Evolutionary conservation across 2,797 vertebrate species (phyloP).

Genomic region (Ptychadena robeensis): DNA sequence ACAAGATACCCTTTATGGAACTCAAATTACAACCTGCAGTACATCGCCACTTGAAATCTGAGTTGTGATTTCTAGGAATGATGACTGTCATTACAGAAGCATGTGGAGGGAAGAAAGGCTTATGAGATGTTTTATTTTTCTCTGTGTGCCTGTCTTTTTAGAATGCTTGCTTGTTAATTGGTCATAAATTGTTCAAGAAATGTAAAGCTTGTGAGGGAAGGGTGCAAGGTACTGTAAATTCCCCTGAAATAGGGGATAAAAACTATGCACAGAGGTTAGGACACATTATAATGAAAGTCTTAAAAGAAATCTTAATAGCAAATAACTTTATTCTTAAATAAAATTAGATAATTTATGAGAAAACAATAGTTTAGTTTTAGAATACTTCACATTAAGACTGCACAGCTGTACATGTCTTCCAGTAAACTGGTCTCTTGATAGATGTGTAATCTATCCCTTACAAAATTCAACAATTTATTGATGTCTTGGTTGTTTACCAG

Average conservation of each 20-base stretch:
- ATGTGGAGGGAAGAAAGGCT: conserved; percentile 24
- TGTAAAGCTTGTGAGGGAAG: conserved; percentile 16
- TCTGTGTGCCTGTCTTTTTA: conserved; percentile 46
- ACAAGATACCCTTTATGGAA: conserved; percentile 14
- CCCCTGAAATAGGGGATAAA: background rate
- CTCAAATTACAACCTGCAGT: conserved; percentile 25
- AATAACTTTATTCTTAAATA: background rate
- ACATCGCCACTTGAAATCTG: background rate
- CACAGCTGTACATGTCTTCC: background rate
- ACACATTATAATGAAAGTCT: background rate
- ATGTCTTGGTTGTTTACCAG: too few relatives aligned
- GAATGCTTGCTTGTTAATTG: conserved; percentile 28
- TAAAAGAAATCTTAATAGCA: background rate
- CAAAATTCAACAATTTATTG: too few relatives aligned
- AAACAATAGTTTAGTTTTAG: background rate
- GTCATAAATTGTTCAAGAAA: conserved; percentile 2
- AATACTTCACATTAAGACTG: background rate
- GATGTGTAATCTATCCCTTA: background rate
- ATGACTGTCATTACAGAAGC: conserved; percentile 15
- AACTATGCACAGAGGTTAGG: conserved; percentile 38
- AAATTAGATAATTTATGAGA: background rate
- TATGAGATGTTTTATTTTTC: conserved; percentile 12
- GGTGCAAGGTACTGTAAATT: conserved; percentile 20
- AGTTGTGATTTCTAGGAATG: conserved; percentile 21
- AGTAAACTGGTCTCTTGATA: background rate